Evolutionary conservation across 2,888 invertebrate genomes (phyloP), one percentile per base, ranked within the genome.

Genomic region (Himalopsyche tibetana): DNA sequence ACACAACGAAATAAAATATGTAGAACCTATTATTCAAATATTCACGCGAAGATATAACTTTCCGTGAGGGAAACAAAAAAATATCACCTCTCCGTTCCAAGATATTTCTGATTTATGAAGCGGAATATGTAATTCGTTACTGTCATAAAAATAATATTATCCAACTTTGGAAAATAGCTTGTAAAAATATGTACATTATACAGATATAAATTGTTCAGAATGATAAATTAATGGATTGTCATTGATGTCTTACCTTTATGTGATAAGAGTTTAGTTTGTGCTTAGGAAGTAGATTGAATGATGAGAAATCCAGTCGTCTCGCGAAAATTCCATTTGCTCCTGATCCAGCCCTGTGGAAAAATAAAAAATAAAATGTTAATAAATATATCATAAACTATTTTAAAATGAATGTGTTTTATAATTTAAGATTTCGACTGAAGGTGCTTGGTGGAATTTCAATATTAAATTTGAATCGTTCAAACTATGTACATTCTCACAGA

Each of bases 211-310:
- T 51, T 51, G 51, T 51, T 2, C 2, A 12, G 51, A 51, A 84
- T 82, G 15, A 19, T 19, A 17, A 4, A 17, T 12, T 82, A 11
- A 19, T 5, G 19, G 17, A 82, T 9, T 2, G 15, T n/a, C 6
- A 45, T 19, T 51, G 63, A 82, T n/a, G 36, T 56, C 95, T 95
- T 94, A 98, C 98, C 97, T 99, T 99, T 92, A 99, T 99, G 95
- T 99, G 98, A 94, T 99, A 99, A 91, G 99, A 98, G 95, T 99
- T 99, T 92, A 98, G 96, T 94, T 99, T 99, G 92, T 98, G 96
- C 92, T 96, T 96, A 89, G 99, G 99, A 91, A 99, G 95, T 90
- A 96, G 95, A 92, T 98, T 98, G 95, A 98, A 98, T 84, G 98
- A 97, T 90, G 98, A 97, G 94, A 98, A 98, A 93, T 99, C 98